Percentiles rank a stretch among this genome's conserved stretches.
Conservation (phyloP, 2,888 invertebrate genomes). For the Clusia tigrina region DNA sequence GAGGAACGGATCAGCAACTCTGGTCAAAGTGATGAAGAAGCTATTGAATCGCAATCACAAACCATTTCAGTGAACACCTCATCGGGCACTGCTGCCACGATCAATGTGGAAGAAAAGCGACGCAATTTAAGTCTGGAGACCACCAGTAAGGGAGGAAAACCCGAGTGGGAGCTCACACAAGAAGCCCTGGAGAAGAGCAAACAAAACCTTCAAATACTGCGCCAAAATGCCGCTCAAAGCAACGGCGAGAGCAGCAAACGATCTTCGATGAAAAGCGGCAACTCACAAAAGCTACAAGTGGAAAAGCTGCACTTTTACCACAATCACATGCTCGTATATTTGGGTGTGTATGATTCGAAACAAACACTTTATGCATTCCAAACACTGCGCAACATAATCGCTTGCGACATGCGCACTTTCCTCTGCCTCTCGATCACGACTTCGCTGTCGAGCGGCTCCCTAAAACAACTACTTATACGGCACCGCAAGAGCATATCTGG, state of each 20-base stretch:
- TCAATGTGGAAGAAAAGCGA: constrained; percentile 61
- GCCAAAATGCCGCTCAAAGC: constrained; percentile 47
- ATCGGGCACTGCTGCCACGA: constrained; percentile 42
- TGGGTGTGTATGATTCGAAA: constrained; percentile 79
- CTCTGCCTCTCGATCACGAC: constrained; percentile 80
- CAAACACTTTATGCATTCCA: constrained; percentile 77
- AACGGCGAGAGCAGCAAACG: constrained; percentile 45
- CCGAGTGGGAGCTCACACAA: not conserved
- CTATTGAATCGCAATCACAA: constrained; percentile 31
- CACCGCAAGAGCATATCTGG: constrained; percentile 84
- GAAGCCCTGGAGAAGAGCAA: constrained; percentile 64
- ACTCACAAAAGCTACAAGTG: constrained; percentile 30
- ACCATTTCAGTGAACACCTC: constrained; percentile 24
- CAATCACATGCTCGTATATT: constrained; percentile 83
- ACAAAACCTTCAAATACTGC: constrained; percentile 62
- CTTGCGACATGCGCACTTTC: constrained; percentile 75
- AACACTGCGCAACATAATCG: constrained; percentile 77
- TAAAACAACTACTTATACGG: constrained; percentile 65
- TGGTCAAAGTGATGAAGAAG: constrained; percentile 52
- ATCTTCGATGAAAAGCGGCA: constrained; percentile 41
- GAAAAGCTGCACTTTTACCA: constrained; percentile 69
- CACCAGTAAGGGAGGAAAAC: not conserved
- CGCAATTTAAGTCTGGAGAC: constrained; percentile 57
- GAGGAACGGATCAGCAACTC: constrained; percentile 33
- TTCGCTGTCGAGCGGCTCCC: constrained; percentile 69